Evolutionary conservation across 2,888 invertebrate genomes (phyloP), one percentile per base, ranked within the genome.

Genomic region (Rhorus exstirpatorius): DNA sequence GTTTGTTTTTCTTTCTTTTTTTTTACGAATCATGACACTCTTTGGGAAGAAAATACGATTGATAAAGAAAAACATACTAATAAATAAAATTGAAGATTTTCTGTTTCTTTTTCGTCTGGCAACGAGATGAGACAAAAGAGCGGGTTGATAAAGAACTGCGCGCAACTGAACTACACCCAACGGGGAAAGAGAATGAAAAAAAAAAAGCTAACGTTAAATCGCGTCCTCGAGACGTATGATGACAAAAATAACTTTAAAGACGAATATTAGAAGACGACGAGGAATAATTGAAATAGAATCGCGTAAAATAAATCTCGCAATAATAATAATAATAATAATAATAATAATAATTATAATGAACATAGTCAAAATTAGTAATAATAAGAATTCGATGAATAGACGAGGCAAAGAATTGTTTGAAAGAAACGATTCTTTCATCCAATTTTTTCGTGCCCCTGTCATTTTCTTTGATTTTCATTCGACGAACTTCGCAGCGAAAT

Each of bases 41-140:
- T 81, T 81, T 77, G 81, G 81, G 65, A 31, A 77, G 60, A 26
- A 79, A 82, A 49, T 58, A 63, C 38, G 12, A 63, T 72, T 1
- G 26, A 38, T 61, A 17, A 53, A 26, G 41, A 38, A 8, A 41
- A 41, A 10, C 14, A 6, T 6, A 38, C 19, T 17, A 60, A 38
- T n/a, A 60, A 60, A 58, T 1, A 26, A 35, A 71, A 58, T 10
- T 49, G 26, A 46, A 31, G n/a, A 26, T 49, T 17, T 46, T 46
- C 10, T n/a, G 19, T 61, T 63, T 74, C 12, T 35, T 21, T 38
- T 38, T 17, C 7, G 19, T 41, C 24, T 8, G 58, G 46, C 12
- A 19, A 19, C 12, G n/a, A 17, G 19, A 41, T 46, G 63, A 46
- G 6, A 44, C 14, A 14, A 26, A 14, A n/a, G n/a, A 26, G 14